These are phyloP conservation scores for Platycnemis pennipes DNA, from an alignment of 2,888 invertebrate genomes.

Conservation along the genomic window DNA sequence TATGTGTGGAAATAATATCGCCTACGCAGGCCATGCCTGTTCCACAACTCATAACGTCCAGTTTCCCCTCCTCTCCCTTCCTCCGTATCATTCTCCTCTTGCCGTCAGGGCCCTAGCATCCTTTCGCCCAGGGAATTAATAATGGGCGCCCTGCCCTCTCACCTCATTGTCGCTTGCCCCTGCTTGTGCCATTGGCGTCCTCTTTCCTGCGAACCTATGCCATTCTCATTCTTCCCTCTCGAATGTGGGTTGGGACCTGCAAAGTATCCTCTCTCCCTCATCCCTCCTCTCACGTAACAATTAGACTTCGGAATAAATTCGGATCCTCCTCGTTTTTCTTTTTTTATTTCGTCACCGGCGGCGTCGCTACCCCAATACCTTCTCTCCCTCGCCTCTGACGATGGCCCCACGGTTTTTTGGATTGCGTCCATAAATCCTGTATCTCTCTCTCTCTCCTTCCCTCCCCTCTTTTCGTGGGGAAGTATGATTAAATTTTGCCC, in stretches of 20 bases:
- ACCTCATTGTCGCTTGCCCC: conserved; percentile 16
- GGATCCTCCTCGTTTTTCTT: not conserved
- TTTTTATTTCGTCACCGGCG: conserved; percentile 5
- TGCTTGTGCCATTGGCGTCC: not conserved
- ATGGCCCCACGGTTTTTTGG: not conserved
- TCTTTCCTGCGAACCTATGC: not conserved
- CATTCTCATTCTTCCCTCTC: not conserved
- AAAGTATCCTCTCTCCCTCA: not conserved
- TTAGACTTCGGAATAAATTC: conserved; percentile 15
- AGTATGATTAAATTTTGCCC: not conserved
- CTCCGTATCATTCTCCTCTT: not conserved
- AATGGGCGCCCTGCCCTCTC: not conserved
- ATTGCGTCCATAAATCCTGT: conserved; percentile 36
- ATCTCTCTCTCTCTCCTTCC: not conserved
- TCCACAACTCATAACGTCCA: not conserved
- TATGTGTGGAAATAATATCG: not conserved
- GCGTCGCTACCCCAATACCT: not conserved
- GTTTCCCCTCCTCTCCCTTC: not conserved
- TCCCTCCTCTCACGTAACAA: not conserved
- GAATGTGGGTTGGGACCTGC: not conserved
- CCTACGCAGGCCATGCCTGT: not conserved
- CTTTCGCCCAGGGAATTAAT: not conserved
- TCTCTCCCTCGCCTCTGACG: not conserved
- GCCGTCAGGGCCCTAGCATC: not conserved
- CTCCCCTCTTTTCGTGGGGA: not conserved